These are phyloP conservation scores for Carassius auratus DNA, from an alignment of 2,113 vertebrate species.

Conservation along the genomic window DNA sequence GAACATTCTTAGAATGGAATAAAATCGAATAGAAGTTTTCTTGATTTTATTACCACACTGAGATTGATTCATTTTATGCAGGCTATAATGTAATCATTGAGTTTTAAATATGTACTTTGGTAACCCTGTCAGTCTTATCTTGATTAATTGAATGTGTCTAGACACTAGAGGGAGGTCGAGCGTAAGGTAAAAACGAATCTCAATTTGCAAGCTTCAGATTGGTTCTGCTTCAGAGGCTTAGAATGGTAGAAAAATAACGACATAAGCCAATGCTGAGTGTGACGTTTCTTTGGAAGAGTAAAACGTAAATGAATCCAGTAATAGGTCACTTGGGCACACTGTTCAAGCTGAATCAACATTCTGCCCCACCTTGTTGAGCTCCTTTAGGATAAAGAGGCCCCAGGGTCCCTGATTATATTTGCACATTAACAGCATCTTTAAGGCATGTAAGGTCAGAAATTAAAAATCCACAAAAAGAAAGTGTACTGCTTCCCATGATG, in stretches of 20 bases:
- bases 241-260: neutral
- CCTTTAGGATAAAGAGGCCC: conserved; percentile 7
- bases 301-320: conserved; percentile 5
- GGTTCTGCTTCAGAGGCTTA: neutral
- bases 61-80: neutral
- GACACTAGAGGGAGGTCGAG: conserved; percentile 46
- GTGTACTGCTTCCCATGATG: neutral
- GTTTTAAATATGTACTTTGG: neutral
- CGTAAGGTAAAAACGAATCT: neutral
- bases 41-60: neutral
- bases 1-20: neutral
- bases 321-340: neutral
- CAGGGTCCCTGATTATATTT: conserved; percentile 24
- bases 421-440: conserved; percentile 21
- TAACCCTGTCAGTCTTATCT: neutral
- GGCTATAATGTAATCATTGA: neutral
- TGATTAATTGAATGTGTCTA: neutral
- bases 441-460: neutral
- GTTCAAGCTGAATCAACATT: conserved; percentile 5
- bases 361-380: neutral
- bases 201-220: neutral
- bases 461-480: neutral
- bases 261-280: conserved; percentile 8
- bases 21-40: neutral
- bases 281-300: neutral